Base-by-base conservation (phyloP, 1,140 invertebrate genomes). In the Pseudomyrmex gracilis region DNA sequence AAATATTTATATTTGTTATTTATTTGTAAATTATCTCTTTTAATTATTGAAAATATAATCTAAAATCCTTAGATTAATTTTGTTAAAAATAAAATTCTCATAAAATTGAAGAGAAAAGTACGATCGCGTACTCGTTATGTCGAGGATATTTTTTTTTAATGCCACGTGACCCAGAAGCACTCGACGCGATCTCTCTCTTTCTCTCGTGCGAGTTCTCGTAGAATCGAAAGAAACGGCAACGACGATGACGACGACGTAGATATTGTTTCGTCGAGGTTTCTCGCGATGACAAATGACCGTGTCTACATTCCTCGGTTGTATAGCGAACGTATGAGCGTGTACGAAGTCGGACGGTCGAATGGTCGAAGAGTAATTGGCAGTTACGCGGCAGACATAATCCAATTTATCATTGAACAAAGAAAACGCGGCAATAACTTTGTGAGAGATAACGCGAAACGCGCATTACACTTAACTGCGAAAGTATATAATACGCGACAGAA, bases 281-380 rank as follows among this genome's bases (percentile, higher is more conserved):
- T 57, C 51, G 63, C 43, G 15, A 53, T 78, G 76, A 78, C 57
- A 78, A 78, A 78, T 68, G 76, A 78, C 2, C 15, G 7, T 47
- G 64, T 78, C 51, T 64, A 68, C 64, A 13, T 78, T 78, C 47
- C 63, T 68, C 51, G 7, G 76, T 78, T 78, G 47, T 47, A 53
- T 20, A 57, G 49, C 24, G 64, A 20, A 78, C 47, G 34, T 78
- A 78, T 78, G 74, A 58, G 47, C 43, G 63, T 34, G 76, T 68
- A 68, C 64, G 43, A 57, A 78, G 64, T 55, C 74, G 64, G 51
- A 78, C 64, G 34, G 49, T 78, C 76, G 76, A 68, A 78, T 57
- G 43, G 74, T 24, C 64, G 74, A 58, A 78, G 76, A 78, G 76
- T 78, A 78, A 78, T 78, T 78, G 76, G 64, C 76, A 78, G 76